phyloP scores from a whole-genome alignment of 2,113 vertebrate genomes.

The Alligator sinensis region DNA sequence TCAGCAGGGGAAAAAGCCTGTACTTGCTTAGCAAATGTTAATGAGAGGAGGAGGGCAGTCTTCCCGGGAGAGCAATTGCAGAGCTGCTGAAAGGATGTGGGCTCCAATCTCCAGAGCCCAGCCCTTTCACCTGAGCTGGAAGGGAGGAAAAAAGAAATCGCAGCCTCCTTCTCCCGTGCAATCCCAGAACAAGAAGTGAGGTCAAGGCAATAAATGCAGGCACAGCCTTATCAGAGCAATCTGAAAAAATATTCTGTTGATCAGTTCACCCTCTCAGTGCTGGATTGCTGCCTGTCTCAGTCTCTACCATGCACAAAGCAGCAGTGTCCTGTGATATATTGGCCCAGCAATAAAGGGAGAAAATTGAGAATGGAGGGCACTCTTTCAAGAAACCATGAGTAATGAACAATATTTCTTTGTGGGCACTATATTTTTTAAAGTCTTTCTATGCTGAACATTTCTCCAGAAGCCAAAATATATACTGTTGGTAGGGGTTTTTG shows the following conservation, averaged over 20 bases:
- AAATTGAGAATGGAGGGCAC: conserved; percentile 11
- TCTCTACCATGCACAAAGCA: background rate
- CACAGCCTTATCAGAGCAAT: background rate
- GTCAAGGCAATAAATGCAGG: background rate
- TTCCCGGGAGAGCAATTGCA: background rate
- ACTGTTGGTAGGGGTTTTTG: conserved; percentile 76
- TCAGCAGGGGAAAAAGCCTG: background rate
- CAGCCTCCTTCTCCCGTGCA: background rate
- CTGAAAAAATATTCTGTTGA: background rate
- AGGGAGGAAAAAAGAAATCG: background rate
- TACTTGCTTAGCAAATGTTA: background rate
- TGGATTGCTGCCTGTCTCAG: background rate
- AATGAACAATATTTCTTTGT: conserved; percentile 55
- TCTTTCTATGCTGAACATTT: conserved; percentile 81
- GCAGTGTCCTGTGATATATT: background rate
- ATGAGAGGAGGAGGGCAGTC: background rate
- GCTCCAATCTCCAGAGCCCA: background rate
- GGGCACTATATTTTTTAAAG: conserved; percentile 75
- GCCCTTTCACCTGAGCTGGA: background rate
- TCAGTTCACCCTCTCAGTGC: background rate
- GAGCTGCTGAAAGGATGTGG: background rate
- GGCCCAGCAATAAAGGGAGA: conserved; percentile 61
- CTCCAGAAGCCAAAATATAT: conserved; percentile 75
- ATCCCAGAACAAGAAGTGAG: background rate
- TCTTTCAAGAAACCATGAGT: conserved; percentile 49